phyloP scores from a whole-genome alignment of 2,113 vertebrate species.

The Trichechus manatus region DNA sequence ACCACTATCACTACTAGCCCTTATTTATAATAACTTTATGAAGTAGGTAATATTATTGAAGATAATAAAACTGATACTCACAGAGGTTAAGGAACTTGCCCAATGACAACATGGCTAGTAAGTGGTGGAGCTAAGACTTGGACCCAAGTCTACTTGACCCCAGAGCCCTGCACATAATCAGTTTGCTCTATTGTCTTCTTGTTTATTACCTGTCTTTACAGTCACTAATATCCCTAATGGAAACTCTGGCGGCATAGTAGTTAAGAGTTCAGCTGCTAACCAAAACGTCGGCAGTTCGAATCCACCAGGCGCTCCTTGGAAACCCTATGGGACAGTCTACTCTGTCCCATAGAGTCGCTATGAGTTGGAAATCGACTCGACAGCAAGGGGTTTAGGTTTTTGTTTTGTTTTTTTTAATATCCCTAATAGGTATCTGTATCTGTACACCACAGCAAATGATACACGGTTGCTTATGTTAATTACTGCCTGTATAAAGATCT shows the following conservation, averaged over 20 bases:
- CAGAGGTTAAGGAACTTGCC: neutral
- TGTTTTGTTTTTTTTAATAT: no score
- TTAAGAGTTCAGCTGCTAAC: no score
- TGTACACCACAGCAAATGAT: neutral
- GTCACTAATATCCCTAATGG: neutral
- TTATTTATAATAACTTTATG: neutral
- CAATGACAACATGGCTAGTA: neutral
- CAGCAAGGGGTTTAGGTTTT: no score
- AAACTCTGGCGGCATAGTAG: no score
- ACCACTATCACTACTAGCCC: neutral
- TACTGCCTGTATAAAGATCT: neutral
- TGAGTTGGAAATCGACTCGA: no score
- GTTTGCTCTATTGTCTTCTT: neutral
- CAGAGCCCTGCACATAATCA: neutral
- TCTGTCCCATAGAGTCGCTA: no score
- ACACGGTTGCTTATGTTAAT: neutral
- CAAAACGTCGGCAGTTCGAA: no score
- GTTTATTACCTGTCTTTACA: neutral
- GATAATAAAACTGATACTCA: neutral
- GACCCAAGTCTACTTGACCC: neutral
- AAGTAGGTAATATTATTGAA: constrained; percentile 4
- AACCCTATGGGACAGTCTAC: no score
- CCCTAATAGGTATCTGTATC: neutral
- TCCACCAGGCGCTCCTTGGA: no score
- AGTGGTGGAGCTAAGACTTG: neutral